phyloP scores from a whole-genome alignment of 2,888 invertebrate species.

The Sinohyriopsis cumingii region DNA sequence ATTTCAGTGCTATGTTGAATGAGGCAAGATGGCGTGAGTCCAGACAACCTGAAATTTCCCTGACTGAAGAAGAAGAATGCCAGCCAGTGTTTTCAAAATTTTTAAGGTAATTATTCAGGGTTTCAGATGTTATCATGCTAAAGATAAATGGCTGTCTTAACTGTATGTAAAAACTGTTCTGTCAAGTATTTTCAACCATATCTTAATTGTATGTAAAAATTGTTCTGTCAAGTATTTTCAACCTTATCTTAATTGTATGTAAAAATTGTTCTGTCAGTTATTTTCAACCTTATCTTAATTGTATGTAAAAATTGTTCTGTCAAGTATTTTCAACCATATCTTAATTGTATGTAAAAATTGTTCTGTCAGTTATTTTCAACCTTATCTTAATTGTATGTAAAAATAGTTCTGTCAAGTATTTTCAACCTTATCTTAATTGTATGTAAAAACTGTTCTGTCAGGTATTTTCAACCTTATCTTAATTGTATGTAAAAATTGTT shows the following conservation, averaged over 20 bases:
- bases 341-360: background rate
- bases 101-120: conserved; percentile 42
- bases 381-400: background rate
- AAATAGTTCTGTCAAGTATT: background rate
- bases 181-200: no score
- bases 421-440: background rate
- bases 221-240: no score
- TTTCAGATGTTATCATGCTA: no score
- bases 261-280: background rate
- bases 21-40: conserved; percentile 60
- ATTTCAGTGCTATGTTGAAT: conserved; percentile 59
- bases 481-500: background rate
- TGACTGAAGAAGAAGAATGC: conserved; percentile 64
- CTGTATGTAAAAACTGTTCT: background rate
- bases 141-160: background rate
- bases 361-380: no score
- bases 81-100: conserved; percentile 54
- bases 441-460: background rate
- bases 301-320: background rate
- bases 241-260: background rate
- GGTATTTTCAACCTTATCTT: no score
- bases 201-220: background rate
- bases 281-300: no score
- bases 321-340: no score
- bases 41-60: conserved; percentile 51